These are phyloP conservation scores for Littorina saxatilis DNA, from an alignment of 1,140 invertebrate species.

Conservation along the genomic window DNA sequence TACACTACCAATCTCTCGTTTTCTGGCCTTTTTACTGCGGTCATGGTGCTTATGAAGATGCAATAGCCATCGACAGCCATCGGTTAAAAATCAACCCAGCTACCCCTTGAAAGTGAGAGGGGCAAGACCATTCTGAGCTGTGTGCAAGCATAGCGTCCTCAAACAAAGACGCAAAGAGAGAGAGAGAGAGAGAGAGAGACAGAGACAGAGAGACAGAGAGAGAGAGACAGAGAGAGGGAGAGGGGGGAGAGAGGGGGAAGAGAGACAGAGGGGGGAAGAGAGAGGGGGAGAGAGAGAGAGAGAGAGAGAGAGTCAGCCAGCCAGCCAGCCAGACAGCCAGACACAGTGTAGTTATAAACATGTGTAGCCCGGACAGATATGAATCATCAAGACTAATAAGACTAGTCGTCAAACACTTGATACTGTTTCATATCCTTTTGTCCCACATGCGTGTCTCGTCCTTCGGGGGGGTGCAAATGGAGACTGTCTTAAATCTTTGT, in stretches of 20 bases:
- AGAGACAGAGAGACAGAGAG: background rate
- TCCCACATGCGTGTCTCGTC: background rate
- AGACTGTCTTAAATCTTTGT: background rate
- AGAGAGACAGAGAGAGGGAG: background rate
- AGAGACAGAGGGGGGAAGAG: background rate
- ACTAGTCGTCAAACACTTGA: background rate
- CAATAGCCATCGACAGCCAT: too few species aligned
- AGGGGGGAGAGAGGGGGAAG: background rate
- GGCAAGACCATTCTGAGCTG: background rate
- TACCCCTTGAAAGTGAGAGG: too few species aligned
- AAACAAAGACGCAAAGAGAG: background rate
- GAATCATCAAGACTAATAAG: background rate
- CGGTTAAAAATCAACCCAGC: too few species aligned
- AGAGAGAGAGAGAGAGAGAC: background rate
- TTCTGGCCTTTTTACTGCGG: too few species aligned
- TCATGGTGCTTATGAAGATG: too few species aligned
- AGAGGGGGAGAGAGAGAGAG: conserved; percentile 4
- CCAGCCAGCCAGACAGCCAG: background rate
- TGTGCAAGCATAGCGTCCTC: background rate
- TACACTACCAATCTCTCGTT: too few species aligned
- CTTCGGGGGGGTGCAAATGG: background rate
- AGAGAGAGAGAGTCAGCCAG: background rate
- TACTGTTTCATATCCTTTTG: background rate
- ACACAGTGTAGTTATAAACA: background rate
- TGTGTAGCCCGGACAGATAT: background rate